Conservation (phyloP, 2,797 vertebrate species). For the Syngnathus acus region DNA sequence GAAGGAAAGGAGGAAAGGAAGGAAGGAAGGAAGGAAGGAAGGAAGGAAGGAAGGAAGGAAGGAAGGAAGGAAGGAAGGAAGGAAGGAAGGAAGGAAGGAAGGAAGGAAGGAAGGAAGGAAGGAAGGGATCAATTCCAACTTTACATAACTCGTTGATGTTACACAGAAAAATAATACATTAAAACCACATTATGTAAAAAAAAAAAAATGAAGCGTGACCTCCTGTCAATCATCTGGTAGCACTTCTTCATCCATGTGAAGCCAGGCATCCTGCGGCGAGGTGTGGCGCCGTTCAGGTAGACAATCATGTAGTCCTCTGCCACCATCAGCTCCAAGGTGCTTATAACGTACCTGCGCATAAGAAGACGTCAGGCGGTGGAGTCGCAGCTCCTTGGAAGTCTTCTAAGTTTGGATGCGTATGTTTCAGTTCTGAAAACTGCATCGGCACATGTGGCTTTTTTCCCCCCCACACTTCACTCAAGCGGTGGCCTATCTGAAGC, state of each 20-base stretch:
- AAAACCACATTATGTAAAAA: neutral
- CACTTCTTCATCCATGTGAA: slow-evolving; percentile 96
- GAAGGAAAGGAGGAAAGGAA: no score
- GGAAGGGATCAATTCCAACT: no score
- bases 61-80: no score
- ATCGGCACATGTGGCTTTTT: neutral
- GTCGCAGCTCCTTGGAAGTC: neutral
- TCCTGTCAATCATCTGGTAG: slow-evolving; percentile 96
- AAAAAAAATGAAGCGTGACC: slow-evolving; percentile 49
- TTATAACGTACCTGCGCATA: slow-evolving; percentile 85
- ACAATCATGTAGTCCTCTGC: slow-evolving; percentile 99
- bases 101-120: neutral
- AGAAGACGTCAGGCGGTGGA: neutral
- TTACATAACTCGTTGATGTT: neutral
- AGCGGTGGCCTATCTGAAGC: no score
- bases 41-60: no score
- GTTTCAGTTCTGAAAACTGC: neutral
- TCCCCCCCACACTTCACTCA: no score
- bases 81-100: no score
- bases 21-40: neutral
- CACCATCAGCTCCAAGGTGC: slow-evolving; percentile 95
- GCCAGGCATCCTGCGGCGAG: slow-evolving; percentile 90
- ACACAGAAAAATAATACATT: no score
- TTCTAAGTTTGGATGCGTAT: neutral
- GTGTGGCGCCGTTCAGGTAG: slow-evolving; percentile 94